These are phyloP conservation scores for Parnassius mnemosyne DNA, from an alignment of 2,888 invertebrate genomes.

Conservation along the genomic window DNA sequence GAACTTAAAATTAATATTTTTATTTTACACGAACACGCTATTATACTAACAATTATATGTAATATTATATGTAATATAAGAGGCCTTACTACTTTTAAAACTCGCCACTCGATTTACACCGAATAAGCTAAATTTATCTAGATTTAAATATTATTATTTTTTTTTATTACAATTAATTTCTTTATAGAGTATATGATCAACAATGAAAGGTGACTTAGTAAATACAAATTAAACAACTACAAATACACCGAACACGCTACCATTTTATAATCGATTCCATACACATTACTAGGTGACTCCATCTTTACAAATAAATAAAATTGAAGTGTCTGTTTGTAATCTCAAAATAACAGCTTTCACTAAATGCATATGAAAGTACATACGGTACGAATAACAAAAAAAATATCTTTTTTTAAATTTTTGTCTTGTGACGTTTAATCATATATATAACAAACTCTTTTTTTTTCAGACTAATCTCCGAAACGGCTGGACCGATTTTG, in stretches of 20 bases:
- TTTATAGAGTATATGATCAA: not conserved
- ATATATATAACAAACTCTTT: too few species aligned
- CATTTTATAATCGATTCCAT: too few species aligned
- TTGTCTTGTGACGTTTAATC: too few species aligned
- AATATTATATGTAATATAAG: not conserved
- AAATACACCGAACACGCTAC: not conserved
- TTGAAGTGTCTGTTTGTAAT: too few species aligned
- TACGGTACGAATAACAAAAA: too few species aligned
- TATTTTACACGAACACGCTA: not conserved
- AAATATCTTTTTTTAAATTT: too few species aligned
- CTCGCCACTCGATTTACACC: not conserved
- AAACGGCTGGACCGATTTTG: too few species aligned
- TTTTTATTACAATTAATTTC: not conserved
- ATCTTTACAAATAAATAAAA: too few species aligned
- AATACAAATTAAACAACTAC: not conserved
- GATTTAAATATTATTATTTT: not conserved
- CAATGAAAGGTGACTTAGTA: not conserved
- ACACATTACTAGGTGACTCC: too few species aligned
- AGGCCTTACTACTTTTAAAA: not conserved
- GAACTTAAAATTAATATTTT: constrained; percentile 4
- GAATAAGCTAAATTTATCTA: not conserved
- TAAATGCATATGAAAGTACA: too few species aligned
- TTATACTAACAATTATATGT: not conserved
- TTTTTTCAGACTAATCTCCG: too few species aligned
- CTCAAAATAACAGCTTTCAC: too few species aligned